Evolutionary conservation across 2,113 vertebrate genomes (phyloP), one percentile per base, ranked within the genome.

Genomic region (Taurulus bubalis): DNA sequence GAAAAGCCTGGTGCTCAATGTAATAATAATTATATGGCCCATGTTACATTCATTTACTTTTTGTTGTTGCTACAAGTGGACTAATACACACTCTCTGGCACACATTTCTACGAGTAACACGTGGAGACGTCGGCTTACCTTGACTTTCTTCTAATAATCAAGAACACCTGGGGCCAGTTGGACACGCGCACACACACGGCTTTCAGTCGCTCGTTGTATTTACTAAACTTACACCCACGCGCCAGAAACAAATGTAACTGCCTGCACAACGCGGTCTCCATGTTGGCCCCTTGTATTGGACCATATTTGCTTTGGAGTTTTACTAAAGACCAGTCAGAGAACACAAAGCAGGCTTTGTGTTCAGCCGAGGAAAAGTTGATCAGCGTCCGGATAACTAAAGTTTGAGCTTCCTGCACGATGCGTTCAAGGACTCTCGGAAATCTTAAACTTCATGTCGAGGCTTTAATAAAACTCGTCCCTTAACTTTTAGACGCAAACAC

Each of bases 361-460:
- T 3, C 8, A 45, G 18, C 2, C 42, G 3, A 3, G 3, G 36
- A 14, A n/a, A 80, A 71, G 40, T 45, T 20, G 2, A 15, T 26
- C 10, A 2, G 22, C 4, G 15, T 20, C 16, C 47, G 40, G 28
- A n/a, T 8, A 38, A 20, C 30, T 15, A 65, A 38, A 32, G 53
- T 3, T 18, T 36, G 68, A 53, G 69, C 80, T 89, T 91, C 87
- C 89, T 79, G 81, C 58, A 0, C 7, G 90, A 22, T 49, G 83
- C 89, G 2, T 92, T 92, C 82, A 86, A 0, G 32, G 12, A 70
- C 80, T 3, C 1, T 55, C 8, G 88, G 86, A 85, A 83, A 86
- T 70, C 4, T n/a, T 16, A 71, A 0, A 20, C 66, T 3, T 15
- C 6, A 10, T 8, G 28, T 12, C 6, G 22, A 0, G 8, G 3